Conservation (phyloP, 2,888 invertebrate species). For the Dolichomitus sp. region DNA sequence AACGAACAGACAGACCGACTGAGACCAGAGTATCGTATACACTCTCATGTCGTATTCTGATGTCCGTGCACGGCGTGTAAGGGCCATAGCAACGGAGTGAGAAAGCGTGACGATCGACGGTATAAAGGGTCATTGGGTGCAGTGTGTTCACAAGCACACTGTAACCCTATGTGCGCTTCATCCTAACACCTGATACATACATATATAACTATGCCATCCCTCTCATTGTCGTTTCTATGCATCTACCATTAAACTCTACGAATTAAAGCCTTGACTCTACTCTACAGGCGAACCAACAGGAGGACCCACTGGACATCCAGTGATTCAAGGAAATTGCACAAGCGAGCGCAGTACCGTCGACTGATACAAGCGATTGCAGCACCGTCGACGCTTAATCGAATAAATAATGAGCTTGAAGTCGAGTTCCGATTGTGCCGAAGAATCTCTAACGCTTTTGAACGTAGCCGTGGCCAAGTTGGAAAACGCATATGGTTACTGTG, state of each 20-base stretch:
- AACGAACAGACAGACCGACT: no score
- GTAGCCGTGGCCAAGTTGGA: conserved; percentile 38
- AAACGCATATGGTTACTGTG: conserved; percentile 38
- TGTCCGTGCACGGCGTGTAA: neutral
- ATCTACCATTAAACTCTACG: conserved; percentile 2
- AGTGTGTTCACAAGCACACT: neutral
- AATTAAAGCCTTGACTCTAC: neutral
- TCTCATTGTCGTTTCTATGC: neutral
- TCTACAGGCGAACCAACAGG: neutral
- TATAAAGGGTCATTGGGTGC: neutral
- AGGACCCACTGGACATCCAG: conserved; percentile 9
- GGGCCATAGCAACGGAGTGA: neutral
- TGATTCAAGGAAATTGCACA: conserved; percentile 64
- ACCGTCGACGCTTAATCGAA: conserved; percentile 62
- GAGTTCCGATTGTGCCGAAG: conserved; percentile 42
- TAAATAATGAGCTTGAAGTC: conserved; percentile 66
- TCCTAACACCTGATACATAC: neutral
- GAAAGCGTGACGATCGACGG: neutral
- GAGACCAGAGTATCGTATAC: neutral
- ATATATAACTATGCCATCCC: neutral
- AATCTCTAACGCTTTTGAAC: conserved; percentile 16
- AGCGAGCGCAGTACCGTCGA: conserved; percentile 10
- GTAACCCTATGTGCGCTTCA: neutral
- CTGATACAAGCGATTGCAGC: conserved; percentile 31
- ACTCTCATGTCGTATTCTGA: neutral